phyloP scores from a whole-genome alignment of 2,113 vertebrate genomes.

The Tor tambroides region DNA sequence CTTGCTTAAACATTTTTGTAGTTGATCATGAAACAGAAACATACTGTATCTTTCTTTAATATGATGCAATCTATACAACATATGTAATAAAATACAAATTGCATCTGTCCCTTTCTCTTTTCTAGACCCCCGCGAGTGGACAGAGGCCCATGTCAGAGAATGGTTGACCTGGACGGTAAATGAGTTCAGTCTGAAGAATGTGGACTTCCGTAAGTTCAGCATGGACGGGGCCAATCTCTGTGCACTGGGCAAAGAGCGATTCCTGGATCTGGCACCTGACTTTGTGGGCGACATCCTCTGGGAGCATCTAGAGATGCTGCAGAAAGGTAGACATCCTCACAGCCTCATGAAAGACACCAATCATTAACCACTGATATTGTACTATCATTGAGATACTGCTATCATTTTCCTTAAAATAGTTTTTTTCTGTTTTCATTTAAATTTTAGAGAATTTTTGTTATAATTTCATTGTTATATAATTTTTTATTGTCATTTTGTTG shows the following conservation, averaged over 20 bases:
- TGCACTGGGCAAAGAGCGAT: slow-evolving; percentile 94
- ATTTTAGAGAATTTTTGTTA: background rate
- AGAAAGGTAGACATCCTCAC: slow-evolving; percentile 85
- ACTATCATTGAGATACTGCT: background rate
- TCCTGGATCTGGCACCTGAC: slow-evolving; percentile 95
- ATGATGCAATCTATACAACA: background rate
- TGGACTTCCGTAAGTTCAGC: slow-evolving; percentile 95
- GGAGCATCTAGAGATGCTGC: slow-evolving; percentile 98
- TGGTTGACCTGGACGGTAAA: slow-evolving; percentile 98
- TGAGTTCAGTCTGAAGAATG: slow-evolving; percentile 96
- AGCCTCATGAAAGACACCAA: background rate
- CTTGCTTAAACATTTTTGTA: background rate
- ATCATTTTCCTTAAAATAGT: background rate
- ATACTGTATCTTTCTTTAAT: background rate
- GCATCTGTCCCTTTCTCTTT: background rate
- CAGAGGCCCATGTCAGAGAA: slow-evolving; percentile 89
- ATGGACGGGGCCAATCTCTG: slow-evolving; percentile 93
- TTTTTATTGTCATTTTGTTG: background rate
- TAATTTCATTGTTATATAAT: too few relatives aligned
- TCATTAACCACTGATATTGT: background rate
- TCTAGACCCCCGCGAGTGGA: slow-evolving; percentile 95
- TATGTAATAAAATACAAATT: background rate
- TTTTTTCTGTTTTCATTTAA: background rate
- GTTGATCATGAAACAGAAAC: background rate
- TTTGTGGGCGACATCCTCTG: slow-evolving; percentile 99